Evolutionary conservation across 2,113 vertebrate genomes (phyloP).

Genomic region (Todiramphus saurophagus): DNA sequence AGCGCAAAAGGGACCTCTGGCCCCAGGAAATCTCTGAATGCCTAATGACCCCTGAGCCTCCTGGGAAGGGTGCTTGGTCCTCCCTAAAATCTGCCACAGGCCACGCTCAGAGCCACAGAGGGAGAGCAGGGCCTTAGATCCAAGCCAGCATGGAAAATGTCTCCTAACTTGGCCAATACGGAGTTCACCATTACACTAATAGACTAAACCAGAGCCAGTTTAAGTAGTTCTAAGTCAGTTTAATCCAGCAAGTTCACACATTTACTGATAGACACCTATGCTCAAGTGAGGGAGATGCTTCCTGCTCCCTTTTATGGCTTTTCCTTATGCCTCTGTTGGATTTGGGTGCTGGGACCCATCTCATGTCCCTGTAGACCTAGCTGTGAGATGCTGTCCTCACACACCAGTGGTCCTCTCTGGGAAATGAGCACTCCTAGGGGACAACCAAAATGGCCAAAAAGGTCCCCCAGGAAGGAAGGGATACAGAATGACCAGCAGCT

Average conservation of each 20-base stretch:
- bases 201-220: neutral
- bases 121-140: neutral
- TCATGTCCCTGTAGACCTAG: neutral
- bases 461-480: neutral
- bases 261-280: neutral
- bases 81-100: neutral
- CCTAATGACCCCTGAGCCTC: neutral
- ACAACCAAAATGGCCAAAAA: neutral
- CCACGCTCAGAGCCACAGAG: neutral
- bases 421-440: neutral
- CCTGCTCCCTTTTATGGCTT: neutral
- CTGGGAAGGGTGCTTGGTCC: neutral
- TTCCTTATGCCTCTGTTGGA: neutral
- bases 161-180: neutral
- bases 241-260: neutral
- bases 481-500: neutral
- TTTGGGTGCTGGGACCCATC: neutral
- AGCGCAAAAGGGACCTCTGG: neutral
- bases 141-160: accelerated
- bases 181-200: accelerated
- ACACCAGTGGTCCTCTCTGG: neutral
- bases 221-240: neutral
- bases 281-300: neutral
- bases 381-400: neutral
- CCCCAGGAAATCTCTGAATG: neutral